Conservation (phyloP, 2,888 invertebrate species). For the Myopa tessellatipennis region DNA sequence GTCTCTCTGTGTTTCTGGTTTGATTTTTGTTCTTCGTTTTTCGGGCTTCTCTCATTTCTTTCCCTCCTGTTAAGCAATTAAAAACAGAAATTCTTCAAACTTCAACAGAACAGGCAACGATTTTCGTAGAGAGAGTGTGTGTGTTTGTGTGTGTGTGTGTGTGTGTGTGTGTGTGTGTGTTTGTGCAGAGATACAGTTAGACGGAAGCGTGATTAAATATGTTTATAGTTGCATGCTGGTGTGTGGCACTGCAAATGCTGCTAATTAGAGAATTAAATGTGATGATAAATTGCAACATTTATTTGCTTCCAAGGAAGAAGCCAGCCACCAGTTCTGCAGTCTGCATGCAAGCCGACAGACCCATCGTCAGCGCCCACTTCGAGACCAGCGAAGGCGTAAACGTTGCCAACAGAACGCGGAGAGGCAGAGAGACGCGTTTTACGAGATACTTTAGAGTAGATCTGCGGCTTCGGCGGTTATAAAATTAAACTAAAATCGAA, state of each 20-base stretch:
- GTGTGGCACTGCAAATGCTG: conserved; percentile 28
- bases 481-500: background rate
- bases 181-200: background rate
- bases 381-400: background rate
- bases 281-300: conserved; percentile 36
- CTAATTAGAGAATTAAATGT: conserved; percentile 37
- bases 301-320: background rate
- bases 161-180: conserved; percentile 12
- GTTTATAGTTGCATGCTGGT: conserved; percentile 7
- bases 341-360: background rate
- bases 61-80: conserved; percentile 39
- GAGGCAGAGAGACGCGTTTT: background rate
- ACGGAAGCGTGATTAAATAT: background rate
- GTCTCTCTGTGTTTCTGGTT: conserved; percentile 23
- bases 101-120: background rate
- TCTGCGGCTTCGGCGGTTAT: background rate
- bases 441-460: background rate
- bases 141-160: conserved; percentile 1
- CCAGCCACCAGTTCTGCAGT: background rate
- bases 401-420: background rate
- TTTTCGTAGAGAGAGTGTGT: background rate
- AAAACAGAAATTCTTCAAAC: conserved; percentile 35
- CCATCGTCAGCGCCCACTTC: no score
- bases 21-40: conserved; percentile 7
- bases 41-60: background rate